phyloP scores from a whole-genome alignment of 2,797 vertebrate genomes.

The Huso huso region DNA sequence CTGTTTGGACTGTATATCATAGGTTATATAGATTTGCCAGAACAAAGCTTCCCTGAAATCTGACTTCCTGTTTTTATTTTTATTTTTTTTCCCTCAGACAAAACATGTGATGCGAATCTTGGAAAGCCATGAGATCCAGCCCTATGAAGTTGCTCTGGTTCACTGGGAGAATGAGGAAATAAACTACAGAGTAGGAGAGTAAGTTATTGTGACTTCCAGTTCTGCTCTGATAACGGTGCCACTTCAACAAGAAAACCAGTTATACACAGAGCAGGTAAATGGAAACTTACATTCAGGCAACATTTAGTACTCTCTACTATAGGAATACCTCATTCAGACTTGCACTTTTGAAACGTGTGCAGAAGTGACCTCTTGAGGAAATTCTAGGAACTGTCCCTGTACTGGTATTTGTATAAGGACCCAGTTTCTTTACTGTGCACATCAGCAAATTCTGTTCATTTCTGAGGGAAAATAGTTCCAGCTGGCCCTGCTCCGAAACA shows the following conservation, averaged over 20 bases:
- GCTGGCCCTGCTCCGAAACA: no score
- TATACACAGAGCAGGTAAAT: background rate
- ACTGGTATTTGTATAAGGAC: no score
- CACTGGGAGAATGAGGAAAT: constrained; percentile 98
- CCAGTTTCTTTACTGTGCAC: no score
- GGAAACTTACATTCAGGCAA: no score
- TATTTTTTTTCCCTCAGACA: constrained; percentile 53
- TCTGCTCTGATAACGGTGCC: background rate
- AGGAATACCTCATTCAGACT: background rate
- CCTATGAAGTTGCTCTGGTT: constrained; percentile 87
- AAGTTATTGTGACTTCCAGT: constrained; percentile 33
- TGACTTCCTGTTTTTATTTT: constrained; percentile 7
- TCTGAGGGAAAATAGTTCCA: no score
- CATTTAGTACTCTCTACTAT: background rate
- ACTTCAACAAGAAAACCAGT: background rate
- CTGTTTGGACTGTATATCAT: no score
- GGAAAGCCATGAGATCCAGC: constrained; percentile 86
- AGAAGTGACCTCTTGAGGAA: no score
- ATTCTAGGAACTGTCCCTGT: no score
- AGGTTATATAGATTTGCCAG: no score
- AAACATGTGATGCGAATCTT: constrained; percentile 75
- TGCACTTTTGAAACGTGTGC: no score
- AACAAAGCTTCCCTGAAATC: background rate
- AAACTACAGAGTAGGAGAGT: constrained; percentile 79
- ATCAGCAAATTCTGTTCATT: no score